Conservation (phyloP, 2,797 vertebrate genomes). For the Coregonus sp. region DNA sequence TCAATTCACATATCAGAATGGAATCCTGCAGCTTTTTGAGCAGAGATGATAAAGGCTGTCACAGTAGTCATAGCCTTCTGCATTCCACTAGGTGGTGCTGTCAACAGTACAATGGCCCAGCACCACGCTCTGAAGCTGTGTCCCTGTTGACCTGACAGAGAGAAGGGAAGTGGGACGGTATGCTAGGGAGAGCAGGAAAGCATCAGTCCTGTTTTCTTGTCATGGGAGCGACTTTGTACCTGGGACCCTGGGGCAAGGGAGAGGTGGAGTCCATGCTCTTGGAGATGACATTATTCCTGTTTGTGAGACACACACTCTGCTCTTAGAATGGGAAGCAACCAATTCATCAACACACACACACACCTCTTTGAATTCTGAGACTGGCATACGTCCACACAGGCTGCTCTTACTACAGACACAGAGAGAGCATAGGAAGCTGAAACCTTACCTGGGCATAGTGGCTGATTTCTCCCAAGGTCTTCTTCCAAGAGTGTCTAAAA, state of each 20-base stretch:
- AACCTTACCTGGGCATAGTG: slow-evolving; percentile 72
- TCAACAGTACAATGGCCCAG: slow-evolving; percentile 25
- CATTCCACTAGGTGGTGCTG: slow-evolving; percentile 58
- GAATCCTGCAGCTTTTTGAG: not conserved
- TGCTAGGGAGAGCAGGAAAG: slow-evolving; percentile 16
- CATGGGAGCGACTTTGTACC: slow-evolving; percentile 60
- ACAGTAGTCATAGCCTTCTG: slow-evolving; percentile 22
- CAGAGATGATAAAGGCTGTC: not conserved
- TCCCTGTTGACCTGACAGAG: slow-evolving; percentile 32
- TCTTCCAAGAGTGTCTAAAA: slow-evolving; percentile 67
- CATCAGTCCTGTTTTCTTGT: slow-evolving; percentile 4
- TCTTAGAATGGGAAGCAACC: slow-evolving; percentile 62
- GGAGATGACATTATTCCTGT: slow-evolving; percentile 80
- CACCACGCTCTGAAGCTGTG: slow-evolving; percentile 7
- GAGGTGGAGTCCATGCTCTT: slow-evolving; percentile 73
- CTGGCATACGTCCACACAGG: not conserved
- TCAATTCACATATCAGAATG: not conserved
- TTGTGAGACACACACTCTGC: slow-evolving; percentile 74
- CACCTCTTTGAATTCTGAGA: not conserved
- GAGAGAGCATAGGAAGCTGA: slow-evolving; percentile 1
- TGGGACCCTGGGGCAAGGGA: slow-evolving; percentile 65
- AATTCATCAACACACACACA: slow-evolving; percentile 22
- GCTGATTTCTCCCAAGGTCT: slow-evolving; percentile 80
- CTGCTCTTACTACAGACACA: not conserved
- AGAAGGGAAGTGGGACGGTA: slow-evolving; percentile 21